Conservation (phyloP, 2,797 vertebrate genomes). For the Tapera naevia region DNA sequence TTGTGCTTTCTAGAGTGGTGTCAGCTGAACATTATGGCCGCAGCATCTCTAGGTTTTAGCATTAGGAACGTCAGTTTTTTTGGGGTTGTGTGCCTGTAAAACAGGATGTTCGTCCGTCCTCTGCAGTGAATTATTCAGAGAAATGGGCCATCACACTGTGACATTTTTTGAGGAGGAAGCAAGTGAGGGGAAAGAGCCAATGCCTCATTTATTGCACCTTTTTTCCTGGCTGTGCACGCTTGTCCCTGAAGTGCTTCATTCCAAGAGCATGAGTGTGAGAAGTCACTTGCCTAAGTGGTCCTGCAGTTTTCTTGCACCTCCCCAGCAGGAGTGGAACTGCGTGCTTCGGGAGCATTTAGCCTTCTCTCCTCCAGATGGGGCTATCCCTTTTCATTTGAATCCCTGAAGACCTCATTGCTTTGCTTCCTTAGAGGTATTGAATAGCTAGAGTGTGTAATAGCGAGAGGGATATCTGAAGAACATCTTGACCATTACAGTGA, state of each 20-base stretch:
- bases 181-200: neutral
- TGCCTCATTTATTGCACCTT: neutral
- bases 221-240: neutral
- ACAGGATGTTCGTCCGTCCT: neutral
- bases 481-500: neutral
- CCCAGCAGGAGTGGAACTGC: neutral
- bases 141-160: neutral
- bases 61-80: neutral
- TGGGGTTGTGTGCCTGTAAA: neutral
- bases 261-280: neutral
- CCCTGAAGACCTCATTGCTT: neutral
- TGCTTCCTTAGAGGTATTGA: neutral
- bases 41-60: neutral
- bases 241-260: neutral
- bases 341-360: conserved; percentile 1
- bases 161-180: neutral
- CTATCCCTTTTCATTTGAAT: conserved; percentile 51
- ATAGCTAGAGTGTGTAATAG: neutral
- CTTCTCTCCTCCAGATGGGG: conserved; percentile 57
- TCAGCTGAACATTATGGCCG: neutral
- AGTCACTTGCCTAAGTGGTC: neutral
- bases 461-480: neutral
- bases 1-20: neutral
- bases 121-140: neutral
- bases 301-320: neutral